These are phyloP conservation scores for Chelidonichthys spinosus DNA, from an alignment of 2,797 vertebrate genomes.

Conservation along the genomic window DNA sequence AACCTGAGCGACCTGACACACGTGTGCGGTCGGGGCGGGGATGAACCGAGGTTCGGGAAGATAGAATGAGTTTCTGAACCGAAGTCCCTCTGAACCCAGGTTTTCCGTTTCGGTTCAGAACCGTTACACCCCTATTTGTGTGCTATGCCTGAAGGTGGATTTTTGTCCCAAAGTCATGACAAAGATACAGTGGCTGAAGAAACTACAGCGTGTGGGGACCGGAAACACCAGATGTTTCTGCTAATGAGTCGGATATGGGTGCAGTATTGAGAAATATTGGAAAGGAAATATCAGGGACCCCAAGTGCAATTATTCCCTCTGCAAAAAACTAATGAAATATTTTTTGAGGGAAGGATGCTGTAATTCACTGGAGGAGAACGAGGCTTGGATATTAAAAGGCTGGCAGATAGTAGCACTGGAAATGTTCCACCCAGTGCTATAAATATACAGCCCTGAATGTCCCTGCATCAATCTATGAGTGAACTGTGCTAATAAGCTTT, in stretches of 20 bases:
- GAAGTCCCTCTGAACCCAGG: too few species aligned
- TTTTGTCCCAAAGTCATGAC: conserved; percentile 31
- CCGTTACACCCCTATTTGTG: too few species aligned
- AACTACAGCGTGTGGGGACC: conserved; percentile 20
- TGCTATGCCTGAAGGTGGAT: not conserved
- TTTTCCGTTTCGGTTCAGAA: too few species aligned
- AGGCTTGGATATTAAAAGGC: conserved; percentile 59
- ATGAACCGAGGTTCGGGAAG: too few species aligned
- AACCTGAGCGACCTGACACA: too few species aligned
- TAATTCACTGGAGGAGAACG: conserved; percentile 61
- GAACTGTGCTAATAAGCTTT: conserved; percentile 28
- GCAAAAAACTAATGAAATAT: conserved; percentile 58
- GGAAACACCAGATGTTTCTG: conserved; percentile 65
- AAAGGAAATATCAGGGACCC: conserved; percentile 61
- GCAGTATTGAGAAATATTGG: conserved; percentile 54
- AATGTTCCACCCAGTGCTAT: conserved; percentile 45
- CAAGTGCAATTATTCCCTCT: conserved; percentile 69
- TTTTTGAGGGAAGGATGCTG: conserved; percentile 30
- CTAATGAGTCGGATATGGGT: conserved; percentile 70
- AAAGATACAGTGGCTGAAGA: conserved; percentile 42
- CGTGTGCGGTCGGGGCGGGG: too few species aligned
- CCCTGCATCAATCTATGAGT: conserved; percentile 37
- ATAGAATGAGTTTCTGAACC: too few species aligned
- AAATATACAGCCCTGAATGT: conserved; percentile 55
- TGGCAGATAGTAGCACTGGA: conserved; percentile 62